Base-by-base conservation (phyloP, 2,797 vertebrate genomes). In the Coracias cyanogaster region DNA sequence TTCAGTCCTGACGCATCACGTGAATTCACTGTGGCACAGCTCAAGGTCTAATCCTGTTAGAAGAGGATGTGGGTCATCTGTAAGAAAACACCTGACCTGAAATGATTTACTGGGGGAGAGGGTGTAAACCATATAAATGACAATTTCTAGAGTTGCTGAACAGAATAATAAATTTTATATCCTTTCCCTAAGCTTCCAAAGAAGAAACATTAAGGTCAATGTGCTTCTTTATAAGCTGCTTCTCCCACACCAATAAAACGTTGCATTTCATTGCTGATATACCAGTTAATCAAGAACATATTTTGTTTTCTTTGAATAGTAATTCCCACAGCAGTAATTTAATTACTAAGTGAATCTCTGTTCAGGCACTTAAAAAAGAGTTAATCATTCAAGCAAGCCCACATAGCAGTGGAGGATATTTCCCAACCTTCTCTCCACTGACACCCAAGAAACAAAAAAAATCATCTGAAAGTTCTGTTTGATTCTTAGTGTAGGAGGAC, bases 401-500 rank as follows among this genome's bases (percentile, higher is more conserved):
- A 95, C 94, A 89, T 46, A 85, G 31, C 73, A 95, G 82, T 74
- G 86, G 86, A 92, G 45, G 81, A 91, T 93, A 96, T 91, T 94
- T 95, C 54, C 82, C 61, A 82, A 46, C 89, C 46, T 94, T 70
- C 91, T 60, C 73, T 89, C 83, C 31, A 85, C 67, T 84, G 77
- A 93, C 60, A 94, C 15, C 35, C 70, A 66, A 74, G 91, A 96
- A 83, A 78, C 8, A 72, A 73, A 88, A 95, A 94, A 90, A 84
- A 0, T 45, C 7, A 72, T 93, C 69, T 72, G 43, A 93, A 96
- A 85, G 78, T 94, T 95, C 80, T 84, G 45, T 71, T 92, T 83
- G 89, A 92, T 90, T 51, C 46, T 86, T 66, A 35, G 90, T 71
- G 96, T 97, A 89, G 95, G 96, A 93, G 96, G 96, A 95, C 95